These are phyloP conservation scores for Philereme vetulata DNA, from an alignment of 2,888 invertebrate species.

Conservation along the genomic window DNA sequence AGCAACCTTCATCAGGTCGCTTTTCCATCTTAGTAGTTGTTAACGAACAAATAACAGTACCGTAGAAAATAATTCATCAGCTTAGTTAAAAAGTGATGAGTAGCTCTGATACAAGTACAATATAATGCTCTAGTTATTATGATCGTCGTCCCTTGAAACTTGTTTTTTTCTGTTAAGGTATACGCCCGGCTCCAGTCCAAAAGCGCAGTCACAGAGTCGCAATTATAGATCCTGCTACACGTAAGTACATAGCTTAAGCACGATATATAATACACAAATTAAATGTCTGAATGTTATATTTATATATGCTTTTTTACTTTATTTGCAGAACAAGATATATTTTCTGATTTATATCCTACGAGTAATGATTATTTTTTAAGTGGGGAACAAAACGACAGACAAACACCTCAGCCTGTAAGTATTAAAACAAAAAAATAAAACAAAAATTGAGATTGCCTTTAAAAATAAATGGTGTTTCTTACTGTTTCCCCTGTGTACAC, in stretches of 20 bases:
- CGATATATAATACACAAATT: background rate
- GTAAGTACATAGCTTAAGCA: conserved; percentile 54
- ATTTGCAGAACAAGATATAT: conserved; percentile 79
- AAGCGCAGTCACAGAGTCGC: conserved; percentile 70
- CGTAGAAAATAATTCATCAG: too few species aligned
- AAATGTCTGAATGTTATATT: background rate
- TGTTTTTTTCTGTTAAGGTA: conserved; percentile 53
- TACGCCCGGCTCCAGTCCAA: conserved; percentile 54
- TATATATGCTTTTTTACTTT: conserved; percentile 30
- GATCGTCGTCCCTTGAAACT: too few species aligned
- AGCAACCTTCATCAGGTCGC: too few species aligned
- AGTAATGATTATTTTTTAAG: conserved; percentile 65
- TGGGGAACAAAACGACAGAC: conserved; percentile 78
- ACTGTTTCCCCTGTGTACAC: conserved; percentile 20
- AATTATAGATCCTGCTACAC: conserved; percentile 71
- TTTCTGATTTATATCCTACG: conserved; percentile 69
- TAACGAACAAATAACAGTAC: too few species aligned
- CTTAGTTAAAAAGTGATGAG: too few species aligned
- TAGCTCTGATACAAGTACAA: too few species aligned
- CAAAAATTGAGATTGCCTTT: background rate
- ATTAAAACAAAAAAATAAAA: conserved; percentile 15
- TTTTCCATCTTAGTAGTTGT: too few species aligned
- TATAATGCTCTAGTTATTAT: too few species aligned
- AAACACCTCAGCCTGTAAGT: conserved; percentile 80
- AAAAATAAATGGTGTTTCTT: conserved; percentile 11